These are phyloP conservation scores for Nymphicus hollandicus DNA, from an alignment of 2,113 vertebrate species.

Conservation along the genomic window DNA sequence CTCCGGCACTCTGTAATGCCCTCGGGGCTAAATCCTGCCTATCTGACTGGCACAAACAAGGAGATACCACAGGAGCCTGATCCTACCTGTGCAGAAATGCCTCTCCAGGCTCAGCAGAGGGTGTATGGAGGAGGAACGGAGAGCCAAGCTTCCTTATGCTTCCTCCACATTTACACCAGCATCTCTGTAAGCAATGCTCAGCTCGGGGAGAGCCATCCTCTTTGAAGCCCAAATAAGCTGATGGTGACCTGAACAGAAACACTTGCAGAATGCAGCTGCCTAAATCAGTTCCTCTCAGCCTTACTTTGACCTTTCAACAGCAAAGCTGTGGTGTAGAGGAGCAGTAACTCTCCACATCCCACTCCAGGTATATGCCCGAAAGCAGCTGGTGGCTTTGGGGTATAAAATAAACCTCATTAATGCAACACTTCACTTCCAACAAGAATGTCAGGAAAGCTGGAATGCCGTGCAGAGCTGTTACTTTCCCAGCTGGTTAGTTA, in stretches of 20 bases:
- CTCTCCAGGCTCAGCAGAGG: accelerated
- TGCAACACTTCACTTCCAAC: background rate
- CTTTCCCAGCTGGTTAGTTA: background rate
- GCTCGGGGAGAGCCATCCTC: background rate
- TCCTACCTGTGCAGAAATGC: background rate
- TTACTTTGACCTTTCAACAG: background rate
- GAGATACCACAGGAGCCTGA: background rate
- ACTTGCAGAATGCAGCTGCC: background rate
- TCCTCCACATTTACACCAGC: background rate
- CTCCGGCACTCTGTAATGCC: background rate
- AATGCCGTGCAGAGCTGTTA: accelerated
- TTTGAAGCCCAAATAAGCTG: background rate
- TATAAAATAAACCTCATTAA: background rate
- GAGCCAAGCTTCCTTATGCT: background rate
- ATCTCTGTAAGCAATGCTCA: background rate
- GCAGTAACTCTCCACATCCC: background rate
- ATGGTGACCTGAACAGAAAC: background rate
- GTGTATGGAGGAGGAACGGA: background rate
- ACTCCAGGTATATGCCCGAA: background rate
- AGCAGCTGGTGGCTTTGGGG: background rate
- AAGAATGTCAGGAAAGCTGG: background rate
- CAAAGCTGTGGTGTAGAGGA: background rate
- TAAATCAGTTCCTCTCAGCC: background rate
- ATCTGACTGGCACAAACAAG: background rate
- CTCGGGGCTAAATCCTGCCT: background rate